phyloP scores from a whole-genome alignment of 2,113 vertebrate species.

The Mormyrus iriodes region DNA sequence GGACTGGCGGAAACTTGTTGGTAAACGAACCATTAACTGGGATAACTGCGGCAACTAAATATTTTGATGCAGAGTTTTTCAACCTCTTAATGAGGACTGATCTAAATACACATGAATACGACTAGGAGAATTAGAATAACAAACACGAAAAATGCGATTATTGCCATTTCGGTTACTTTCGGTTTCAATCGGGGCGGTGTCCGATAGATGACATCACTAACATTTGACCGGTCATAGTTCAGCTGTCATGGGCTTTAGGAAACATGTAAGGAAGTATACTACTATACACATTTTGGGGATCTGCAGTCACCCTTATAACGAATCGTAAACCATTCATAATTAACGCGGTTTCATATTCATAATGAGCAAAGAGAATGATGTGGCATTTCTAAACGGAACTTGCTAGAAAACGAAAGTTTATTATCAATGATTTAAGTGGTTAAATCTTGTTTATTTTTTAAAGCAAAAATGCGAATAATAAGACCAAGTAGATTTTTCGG shows the following conservation, averaged over 20 bases:
- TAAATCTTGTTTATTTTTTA: background rate
- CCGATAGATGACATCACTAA: background rate
- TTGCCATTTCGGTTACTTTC: background rate
- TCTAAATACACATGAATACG: background rate
- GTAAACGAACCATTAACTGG: background rate
- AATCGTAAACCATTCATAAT: background rate
- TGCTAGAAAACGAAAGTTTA: constrained; percentile 4
- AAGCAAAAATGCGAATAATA: constrained; percentile 2
- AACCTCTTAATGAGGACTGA: background rate
- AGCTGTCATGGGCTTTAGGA: background rate
- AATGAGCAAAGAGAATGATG: background rate
- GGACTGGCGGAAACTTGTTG: background rate
- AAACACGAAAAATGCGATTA: background rate
- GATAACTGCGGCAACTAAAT: background rate
- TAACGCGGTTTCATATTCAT: background rate
- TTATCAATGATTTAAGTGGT: background rate
- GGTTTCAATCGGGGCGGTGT: background rate
- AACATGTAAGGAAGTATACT: background rate
- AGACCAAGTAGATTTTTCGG: background rate
- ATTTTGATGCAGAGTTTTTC: background rate
- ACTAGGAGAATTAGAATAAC: background rate
- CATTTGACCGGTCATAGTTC: constrained; percentile 17
- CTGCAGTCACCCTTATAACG: background rate
- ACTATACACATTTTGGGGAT: background rate
- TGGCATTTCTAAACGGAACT: background rate